Evolutionary conservation across 1,140 invertebrate genomes (phyloP).

Genomic region (Hyphantria cunea): DNA sequence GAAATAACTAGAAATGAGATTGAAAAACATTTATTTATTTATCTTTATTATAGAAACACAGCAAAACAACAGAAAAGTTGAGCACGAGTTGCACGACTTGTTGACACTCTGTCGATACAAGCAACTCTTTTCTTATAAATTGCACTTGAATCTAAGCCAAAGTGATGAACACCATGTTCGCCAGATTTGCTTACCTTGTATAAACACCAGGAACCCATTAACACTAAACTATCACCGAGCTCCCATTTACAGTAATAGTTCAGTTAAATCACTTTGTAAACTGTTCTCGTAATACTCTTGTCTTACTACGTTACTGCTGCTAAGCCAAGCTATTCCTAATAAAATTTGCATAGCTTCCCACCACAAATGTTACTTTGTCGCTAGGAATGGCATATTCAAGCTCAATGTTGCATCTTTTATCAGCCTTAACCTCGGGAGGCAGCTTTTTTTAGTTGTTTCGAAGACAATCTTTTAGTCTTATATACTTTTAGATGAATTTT

Average conservation of each 20-base stretch:
- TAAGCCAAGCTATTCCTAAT: conserved; percentile 16
- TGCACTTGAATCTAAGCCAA: background rate
- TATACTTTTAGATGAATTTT: conserved; percentile 17
- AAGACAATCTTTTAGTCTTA: conserved; percentile 10
- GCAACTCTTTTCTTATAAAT: background rate
- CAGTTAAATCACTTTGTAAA: background rate
- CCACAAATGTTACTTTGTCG: conserved; percentile 4
- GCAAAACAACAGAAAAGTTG: too few species aligned
- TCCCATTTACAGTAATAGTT: background rate
- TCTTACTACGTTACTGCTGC: conserved; percentile 21
- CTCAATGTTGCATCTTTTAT: conserved; percentile 29
- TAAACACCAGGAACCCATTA: background rate
- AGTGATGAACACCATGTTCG: background rate
- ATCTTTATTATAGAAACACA: too few species aligned
- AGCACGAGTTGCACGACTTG: too few species aligned
- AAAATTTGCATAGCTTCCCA: conserved; percentile 31
- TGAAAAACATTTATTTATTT: too few species aligned
- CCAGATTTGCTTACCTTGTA: background rate
- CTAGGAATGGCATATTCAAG: conserved; percentile 10
- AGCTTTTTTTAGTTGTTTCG: conserved; percentile 17
- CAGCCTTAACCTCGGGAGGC: conserved; percentile 15
- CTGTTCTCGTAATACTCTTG: background rate
- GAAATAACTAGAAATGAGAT: background rate
- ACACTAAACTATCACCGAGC: background rate
- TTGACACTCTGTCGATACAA: too few species aligned